Percentiles rank a stretch among this genome's conserved stretches.
Conservation (phyloP, 2,888 invertebrate species). For the Daptonema setosum region DNA sequence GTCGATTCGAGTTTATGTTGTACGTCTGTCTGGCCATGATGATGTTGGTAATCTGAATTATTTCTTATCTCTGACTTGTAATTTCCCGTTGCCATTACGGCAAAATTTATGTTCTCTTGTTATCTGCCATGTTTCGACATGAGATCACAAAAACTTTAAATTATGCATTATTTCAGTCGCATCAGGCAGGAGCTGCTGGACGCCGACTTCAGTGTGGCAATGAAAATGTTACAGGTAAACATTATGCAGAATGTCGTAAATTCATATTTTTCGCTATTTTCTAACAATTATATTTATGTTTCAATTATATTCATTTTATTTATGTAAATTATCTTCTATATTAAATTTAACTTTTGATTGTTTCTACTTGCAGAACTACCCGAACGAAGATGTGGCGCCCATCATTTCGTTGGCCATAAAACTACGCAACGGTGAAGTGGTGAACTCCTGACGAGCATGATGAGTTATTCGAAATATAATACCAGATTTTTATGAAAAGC, state of each 20-base stretch:
- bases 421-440: constrained; percentile 3
- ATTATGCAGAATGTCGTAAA: neutral
- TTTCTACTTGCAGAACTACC: constrained; percentile 15
- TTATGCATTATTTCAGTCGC: too few species aligned
- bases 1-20: constrained; percentile 58
- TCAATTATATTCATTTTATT: too few species aligned
- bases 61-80: neutral
- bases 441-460: too few species aligned
- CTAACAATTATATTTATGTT: neutral
- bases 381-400: constrained; percentile 15
- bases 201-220: constrained; percentile 76
- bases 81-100: too few species aligned
- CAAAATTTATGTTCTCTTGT: neutral
- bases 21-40: constrained; percentile 92
- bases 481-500: too few species aligned
- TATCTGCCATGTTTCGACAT: neutral
- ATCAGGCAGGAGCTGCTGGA: constrained; percentile 56
- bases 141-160: too few species aligned
- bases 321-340: too few species aligned
- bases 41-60: constrained; percentile 44
- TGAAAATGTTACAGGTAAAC: constrained; percentile 62
- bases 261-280: neutral
- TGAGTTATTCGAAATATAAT: too few species aligned
- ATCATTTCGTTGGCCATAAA: constrained; percentile 15
- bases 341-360: neutral